Base-by-base conservation (phyloP, 2,113 vertebrate genomes). In the Bubo scandiacus region DNA sequence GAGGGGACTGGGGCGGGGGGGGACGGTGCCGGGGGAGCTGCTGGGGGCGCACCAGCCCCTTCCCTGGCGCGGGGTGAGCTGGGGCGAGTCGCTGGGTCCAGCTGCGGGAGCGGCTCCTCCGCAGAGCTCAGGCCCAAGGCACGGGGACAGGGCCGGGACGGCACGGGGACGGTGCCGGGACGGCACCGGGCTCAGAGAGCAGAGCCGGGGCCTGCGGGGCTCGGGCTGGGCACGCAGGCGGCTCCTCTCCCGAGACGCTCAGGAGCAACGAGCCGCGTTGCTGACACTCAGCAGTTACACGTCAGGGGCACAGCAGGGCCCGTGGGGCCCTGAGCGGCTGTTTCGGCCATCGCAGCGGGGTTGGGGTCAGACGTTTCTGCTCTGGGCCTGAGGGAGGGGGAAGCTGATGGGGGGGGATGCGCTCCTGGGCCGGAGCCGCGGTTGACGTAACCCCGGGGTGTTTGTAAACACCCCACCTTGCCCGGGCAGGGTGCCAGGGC, bases 341-440 rank as follows among this genome's bases (percentile, higher is more conserved):
- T 45, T 66, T 19, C 5, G 4, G 29, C 68, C 9, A 5, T 58
- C 5, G 7, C 9, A 3, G 25, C 3, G 1, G 8, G 32, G 10
- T 34, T 1, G 4, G 16, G 34, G 30, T 29, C 2, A 1, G 5
- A 20, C 7, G 34, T 23, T 42, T 42, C 42, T 26, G 30, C 23
- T 40, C 36, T 16, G 8, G 30, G 51, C 8, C 34, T 10, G 34
- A 15, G 32, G 68, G 23, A 10, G 13, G 13, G 29, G 8, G 15
- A 23, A 27, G 14, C 26, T 13, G 30, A 12, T 5, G 1, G 36
- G 32, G 34, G 13, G 15, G 17, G 47, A 43, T 16, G 51, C 52
- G 62, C 55, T 9, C 13, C 0, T 0, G 20, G 36, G 22, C n/a
- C 7, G 3, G 19, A 49, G 82, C 30, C 1, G 0, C 21, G 36